Evolutionary conservation across 2,113 vertebrate species (phyloP).

Genomic region (Okapia johnstoni): DNA sequence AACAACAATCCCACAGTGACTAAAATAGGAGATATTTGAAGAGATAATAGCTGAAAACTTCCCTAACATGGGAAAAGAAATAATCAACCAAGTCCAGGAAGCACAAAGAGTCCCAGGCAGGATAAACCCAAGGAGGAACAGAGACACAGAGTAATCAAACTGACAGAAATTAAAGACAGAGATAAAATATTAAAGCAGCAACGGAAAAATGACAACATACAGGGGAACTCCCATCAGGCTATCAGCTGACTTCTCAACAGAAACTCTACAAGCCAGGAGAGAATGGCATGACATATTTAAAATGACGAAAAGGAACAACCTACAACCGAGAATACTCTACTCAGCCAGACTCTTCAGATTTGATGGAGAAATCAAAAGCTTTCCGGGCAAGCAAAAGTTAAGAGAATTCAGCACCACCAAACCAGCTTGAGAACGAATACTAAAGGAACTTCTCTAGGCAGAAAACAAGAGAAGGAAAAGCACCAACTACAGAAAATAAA

Average conservation of each 20-base stretch:
- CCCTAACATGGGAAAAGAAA: background rate
- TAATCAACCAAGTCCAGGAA: background rate
- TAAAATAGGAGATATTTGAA: background rate
- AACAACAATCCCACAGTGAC: background rate
- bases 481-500: background rate
- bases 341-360: background rate
- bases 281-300: fast-evolving
- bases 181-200: background rate
- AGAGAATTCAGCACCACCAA: background rate
- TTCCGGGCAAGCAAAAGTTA: background rate
- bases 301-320: background rate
- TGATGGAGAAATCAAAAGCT: background rate
- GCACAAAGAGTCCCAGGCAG: background rate
- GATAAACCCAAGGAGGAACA: background rate
- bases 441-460: background rate
- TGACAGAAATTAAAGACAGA: background rate
- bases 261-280: background rate
- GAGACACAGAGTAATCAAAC: background rate
- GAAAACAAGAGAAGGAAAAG: background rate
- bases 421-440: background rate
- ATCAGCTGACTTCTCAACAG: background rate
- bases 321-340: background rate
- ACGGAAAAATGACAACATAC: background rate
- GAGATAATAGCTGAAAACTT: background rate
- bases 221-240: background rate